Evolutionary conservation across 2,113 vertebrate species (phyloP).

Genomic region (Microcebus murinus): DNA sequence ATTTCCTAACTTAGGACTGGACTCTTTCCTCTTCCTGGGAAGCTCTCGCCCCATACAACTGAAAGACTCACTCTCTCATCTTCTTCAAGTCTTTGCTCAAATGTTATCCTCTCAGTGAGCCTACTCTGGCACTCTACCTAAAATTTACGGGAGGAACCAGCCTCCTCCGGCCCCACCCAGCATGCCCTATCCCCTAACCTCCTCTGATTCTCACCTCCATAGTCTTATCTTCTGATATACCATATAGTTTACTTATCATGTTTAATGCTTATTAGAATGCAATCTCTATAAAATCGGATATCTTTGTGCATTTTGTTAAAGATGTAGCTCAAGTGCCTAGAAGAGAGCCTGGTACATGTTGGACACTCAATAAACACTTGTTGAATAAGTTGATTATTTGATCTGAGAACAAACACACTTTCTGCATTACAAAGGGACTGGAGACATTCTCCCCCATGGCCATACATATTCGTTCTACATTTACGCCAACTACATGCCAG

Average conservation of each 20-base stretch:
- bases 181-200: background rate
- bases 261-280: background rate
- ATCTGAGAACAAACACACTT: constrained; percentile 6
- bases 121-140: constrained; percentile 13
- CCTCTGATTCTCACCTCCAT: background rate
- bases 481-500: background rate
- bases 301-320: background rate
- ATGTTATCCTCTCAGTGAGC: background rate
- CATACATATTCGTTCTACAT: background rate
- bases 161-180: background rate
- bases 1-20: background rate
- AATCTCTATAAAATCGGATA: background rate
- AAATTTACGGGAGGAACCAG: background rate
- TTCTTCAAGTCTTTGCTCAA: background rate
- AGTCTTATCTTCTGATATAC: background rate
- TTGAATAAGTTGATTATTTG: background rate
- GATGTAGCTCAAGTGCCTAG: background rate
- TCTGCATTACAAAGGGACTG: background rate
- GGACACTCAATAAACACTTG: background rate
- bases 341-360: background rate
- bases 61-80: background rate
- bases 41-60: background rate
- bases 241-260: background rate
- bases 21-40: background rate
- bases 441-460: background rate